phyloP scores from a whole-genome alignment of 2,797 vertebrate species.

The Harpagifer antarcticus region DNA sequence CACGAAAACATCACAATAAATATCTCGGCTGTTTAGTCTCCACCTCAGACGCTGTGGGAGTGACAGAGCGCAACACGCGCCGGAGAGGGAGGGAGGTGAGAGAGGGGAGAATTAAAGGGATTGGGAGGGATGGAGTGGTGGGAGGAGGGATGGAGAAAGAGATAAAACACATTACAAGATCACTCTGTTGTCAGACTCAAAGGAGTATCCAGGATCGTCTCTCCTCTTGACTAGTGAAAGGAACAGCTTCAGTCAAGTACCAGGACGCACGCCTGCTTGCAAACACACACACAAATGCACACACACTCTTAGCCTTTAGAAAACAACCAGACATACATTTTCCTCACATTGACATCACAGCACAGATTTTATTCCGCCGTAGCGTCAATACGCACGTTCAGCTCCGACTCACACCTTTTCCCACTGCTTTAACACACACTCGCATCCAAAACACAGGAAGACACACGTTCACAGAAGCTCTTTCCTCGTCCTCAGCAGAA shows the following conservation, averaged over 20 bases:
- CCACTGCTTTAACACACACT: constrained; percentile 4
- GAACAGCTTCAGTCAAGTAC: constrained; percentile 63
- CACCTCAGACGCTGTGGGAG: constrained; percentile 74
- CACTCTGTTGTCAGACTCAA: constrained; percentile 63
- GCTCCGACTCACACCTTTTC: constrained; percentile 30
- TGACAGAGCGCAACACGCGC: constrained; percentile 58
- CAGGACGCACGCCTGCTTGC: constrained; percentile 30
- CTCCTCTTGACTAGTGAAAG: constrained; percentile 72
- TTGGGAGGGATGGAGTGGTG: constrained; percentile 52
- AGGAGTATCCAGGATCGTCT: constrained; percentile 68
- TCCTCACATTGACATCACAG: constrained; percentile 35
- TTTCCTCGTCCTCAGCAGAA: constrained; percentile 75
- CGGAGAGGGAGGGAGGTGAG: constrained; percentile 52
- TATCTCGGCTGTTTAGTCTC: constrained; percentile 85
- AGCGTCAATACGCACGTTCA: not conserved
- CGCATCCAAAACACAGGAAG: not conserved
- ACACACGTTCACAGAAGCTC: constrained; percentile 26
- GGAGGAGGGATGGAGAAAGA: constrained; percentile 33
- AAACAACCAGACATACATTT: constrained; percentile 31
- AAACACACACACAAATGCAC: constrained; percentile 16
- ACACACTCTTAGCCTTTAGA: constrained; percentile 30
- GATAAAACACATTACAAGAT: constrained; percentile 75
- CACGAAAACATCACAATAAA: constrained; percentile 85
- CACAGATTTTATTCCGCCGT: constrained; percentile 29
- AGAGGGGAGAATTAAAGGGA: constrained; percentile 52